Conservation (phyloP, 2,113 vertebrate species). For the Nibea coibor region DNA sequence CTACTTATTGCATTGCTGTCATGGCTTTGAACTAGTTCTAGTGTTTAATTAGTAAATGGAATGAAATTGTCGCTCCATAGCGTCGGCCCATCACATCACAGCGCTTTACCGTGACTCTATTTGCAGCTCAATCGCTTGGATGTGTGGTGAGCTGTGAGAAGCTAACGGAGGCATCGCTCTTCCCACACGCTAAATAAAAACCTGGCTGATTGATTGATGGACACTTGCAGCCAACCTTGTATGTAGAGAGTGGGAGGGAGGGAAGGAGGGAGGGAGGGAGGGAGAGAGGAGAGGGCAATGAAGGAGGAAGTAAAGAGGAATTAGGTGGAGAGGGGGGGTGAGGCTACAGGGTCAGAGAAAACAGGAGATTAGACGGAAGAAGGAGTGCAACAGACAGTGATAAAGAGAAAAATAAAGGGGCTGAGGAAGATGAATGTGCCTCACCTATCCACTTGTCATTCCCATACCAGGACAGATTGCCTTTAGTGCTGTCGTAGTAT, state of each 20-base stretch:
- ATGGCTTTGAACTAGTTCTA: constrained; percentile 50
- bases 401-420: constrained; percentile 22
- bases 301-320: constrained; percentile 11
- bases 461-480: constrained; percentile 93
- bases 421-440: constrained; percentile 52
- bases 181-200: constrained; percentile 61
- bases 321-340: constrained; percentile 3
- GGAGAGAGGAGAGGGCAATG: constrained; percentile 1
- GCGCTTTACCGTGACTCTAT: constrained; percentile 34
- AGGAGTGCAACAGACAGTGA: constrained; percentile 42
- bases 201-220: constrained; percentile 61
- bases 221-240: constrained; percentile 32
- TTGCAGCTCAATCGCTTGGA: constrained; percentile 44
- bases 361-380: constrained; percentile 22
- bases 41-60: constrained; percentile 68
- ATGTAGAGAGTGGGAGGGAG: not conserved
- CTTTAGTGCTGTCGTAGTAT: constrained; percentile 96
- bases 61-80: constrained; percentile 37
- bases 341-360: constrained; percentile 31
- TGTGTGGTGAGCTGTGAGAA: constrained; percentile 37
- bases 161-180: constrained; percentile 21
- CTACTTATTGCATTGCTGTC: constrained; percentile 25
- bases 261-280: too few species aligned
- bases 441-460: constrained; percentile 95
- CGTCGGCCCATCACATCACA: constrained; percentile 31